Evolutionary conservation across 2,797 vertebrate species (phyloP), one percentile per base, ranked within the genome.

Genomic region (Ctenopoma kingsleyae): DNA sequence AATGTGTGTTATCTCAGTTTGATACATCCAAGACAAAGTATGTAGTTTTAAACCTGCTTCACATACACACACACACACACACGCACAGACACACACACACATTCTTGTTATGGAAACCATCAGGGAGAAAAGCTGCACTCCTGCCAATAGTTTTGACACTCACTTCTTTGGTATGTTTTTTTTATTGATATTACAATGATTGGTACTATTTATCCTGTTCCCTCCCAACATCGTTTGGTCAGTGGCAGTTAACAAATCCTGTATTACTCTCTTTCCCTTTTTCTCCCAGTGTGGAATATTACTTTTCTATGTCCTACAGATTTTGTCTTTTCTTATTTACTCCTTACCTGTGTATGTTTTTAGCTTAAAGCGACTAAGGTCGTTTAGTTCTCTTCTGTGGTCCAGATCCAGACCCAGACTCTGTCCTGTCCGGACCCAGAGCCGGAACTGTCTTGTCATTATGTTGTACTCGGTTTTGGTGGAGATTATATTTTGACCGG

Each of bases 51-150:
- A 40, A 20, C 22, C 8, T 12, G 11, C 0, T 7, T 6, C 19
- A 1, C 15, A 17, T 16, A 15, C 12, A 47, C 41, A 22, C 32
- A 9, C n/a, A 6, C 30, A 32, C 30, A 32, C 30, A 71, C 23
- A 23, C 23, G 4, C n/a, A n/a, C n/a, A n/a, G n/a, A 47, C 41
- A 22, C 32, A 9, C n/a, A 6, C 30, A 32, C 30, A 32, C 30
- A 71, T 81, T 80, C 41, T 55, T 74, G 59, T 30, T 72, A 48
- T 74, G 74, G 83, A 70, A 61, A 17, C 32, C 25, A 35, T 13
- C 19, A 44, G 38, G 41, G 38, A 58, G 23, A 47, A 58, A 73
- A 57, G 30, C 41, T 68, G 15, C 54, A 19, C n/a, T 27, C n/a
- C 32, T 32, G 38, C 2, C 22, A 41, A 35, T 41, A 48, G 48